Conservation (phyloP, 1,140 invertebrate species). For the Aphidius gifuensis region DNA sequence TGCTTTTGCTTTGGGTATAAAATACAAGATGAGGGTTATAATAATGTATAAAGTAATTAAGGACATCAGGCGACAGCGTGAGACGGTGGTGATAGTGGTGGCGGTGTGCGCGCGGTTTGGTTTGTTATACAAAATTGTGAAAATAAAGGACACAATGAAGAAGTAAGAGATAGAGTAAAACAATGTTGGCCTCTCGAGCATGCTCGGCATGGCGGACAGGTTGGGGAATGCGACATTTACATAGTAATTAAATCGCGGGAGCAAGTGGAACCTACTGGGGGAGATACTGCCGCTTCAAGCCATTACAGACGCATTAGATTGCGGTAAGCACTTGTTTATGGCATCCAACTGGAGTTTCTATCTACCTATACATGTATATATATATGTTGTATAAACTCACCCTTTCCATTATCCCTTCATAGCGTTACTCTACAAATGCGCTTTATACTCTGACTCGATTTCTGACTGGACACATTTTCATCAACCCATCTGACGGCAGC, state of each 20-base stretch:
- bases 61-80: slow-evolving; percentile 53
- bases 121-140: slow-evolving; percentile 8
- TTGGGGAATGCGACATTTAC: slow-evolving; percentile 56
- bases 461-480: slow-evolving; percentile 11
- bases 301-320: slow-evolving; percentile 58
- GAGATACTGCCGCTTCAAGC: slow-evolving; percentile 51
- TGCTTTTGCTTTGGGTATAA: too few relatives aligned
- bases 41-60: slow-evolving; percentile 58
- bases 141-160: slow-evolving; percentile 18
- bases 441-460: slow-evolving; percentile 29
- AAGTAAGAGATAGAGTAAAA: slow-evolving; percentile 19
- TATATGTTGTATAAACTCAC: too few relatives aligned
- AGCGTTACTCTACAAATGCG: slow-evolving; percentile 6
- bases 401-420: too few relatives aligned
- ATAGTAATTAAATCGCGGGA: slow-evolving; percentile 57
- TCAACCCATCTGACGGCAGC: not conserved
- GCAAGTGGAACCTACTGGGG: slow-evolving; percentile 51
- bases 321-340: slow-evolving; percentile 58
- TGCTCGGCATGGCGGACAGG: slow-evolving; percentile 40
- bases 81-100: not conserved
- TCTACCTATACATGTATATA: not conserved
- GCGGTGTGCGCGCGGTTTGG: not conserved
- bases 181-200: not conserved
- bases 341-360: slow-evolving; percentile 32
- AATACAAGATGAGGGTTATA: slow-evolving; percentile 37